Percentiles rank a stretch among this genome's conserved stretches.
Evolutionary conservation across 2,888 invertebrate genomes (phyloP).

Genomic region (Alloplasta piceator): DNA sequence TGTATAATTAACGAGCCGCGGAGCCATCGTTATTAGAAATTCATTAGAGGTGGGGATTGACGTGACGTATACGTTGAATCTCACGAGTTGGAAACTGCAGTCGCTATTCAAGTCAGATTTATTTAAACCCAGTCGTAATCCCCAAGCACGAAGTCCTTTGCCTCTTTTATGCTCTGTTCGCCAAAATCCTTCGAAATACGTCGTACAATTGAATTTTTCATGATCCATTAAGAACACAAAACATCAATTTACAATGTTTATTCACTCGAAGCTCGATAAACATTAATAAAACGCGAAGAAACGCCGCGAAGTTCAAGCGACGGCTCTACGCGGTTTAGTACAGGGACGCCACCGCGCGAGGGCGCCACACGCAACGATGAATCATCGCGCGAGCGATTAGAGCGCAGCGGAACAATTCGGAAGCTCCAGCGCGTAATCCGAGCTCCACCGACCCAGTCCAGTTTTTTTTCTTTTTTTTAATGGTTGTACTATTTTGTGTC

Average conservation of each 20-base stretch:
- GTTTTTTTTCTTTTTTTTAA: constrained; percentile 16
- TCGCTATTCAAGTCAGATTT: neutral
- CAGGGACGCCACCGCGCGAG: neutral
- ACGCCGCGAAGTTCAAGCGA: neutral
- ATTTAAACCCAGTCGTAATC: constrained; percentile 11
- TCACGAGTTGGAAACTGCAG: neutral
- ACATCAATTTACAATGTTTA: no score
- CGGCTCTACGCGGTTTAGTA: neutral
- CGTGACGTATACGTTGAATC: neutral
- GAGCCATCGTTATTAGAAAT: constrained; percentile 41
- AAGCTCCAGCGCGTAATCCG: constrained; percentile 34
- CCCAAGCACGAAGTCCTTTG: neutral
- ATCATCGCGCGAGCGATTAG: neutral
- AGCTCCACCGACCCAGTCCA: constrained; percentile 14
- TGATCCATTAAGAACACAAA: no score
- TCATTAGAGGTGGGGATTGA: constrained; percentile 30
- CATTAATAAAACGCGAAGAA: neutral
- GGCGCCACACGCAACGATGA: neutral
- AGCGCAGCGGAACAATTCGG: constrained; percentile 24
- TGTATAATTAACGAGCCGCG: constrained; percentile 8
- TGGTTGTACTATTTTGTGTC: constrained; percentile 42
- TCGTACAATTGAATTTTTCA: no score
- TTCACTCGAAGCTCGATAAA: no score
- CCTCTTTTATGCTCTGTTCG: neutral
- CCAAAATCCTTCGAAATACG: neutral